Base-by-base conservation (phyloP, 2,888 invertebrate species). In the Apamea crenata region DNA sequence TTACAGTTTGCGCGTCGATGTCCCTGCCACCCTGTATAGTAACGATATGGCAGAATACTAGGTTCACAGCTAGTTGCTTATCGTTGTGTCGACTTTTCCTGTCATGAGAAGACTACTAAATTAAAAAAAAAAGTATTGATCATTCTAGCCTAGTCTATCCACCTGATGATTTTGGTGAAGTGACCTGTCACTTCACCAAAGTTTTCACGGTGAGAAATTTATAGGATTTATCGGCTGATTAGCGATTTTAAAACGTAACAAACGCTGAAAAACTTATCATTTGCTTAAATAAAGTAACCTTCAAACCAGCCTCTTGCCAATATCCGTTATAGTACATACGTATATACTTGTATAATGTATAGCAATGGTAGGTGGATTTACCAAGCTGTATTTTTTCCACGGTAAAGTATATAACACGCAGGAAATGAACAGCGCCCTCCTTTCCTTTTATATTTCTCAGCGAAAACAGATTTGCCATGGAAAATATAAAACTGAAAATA, bases 401-500 rank as follows among this genome's bases (percentile, higher is more conserved):
- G 6, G 2, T 18, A 50, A 25, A 25, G 63, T 40, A 63, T 77
- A 50, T 14, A 18, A 50, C 40, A 50, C 7, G n/a, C 32, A 50
- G 53, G 32, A 63, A 80, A 80, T 70, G 10, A 36, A 56, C 25
- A 18, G 36, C 36, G 25, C n/a, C 29, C 8, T 8, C 3, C 2
- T n/a, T 70, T 25, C 16, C 10, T 29, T 65, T 50, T 40, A 10
- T 47, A 14, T 56, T 66, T 50, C 10, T 40, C 47, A n/a, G 21
- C 10, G 8, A 50, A 21, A 32, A 32, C 18, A 14, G 8, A 21
- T 8, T 50, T 14, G n/a, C 40, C 7, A 5, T 21, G n/a, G n/a
- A 59, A 71, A 65, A 65, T 47, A 56, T 69, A 25, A 65, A 47
- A 16, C 18, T 56, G 21, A n/a, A 56, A 71, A 66, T 50, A 50